phyloP scores from a whole-genome alignment of 2,888 invertebrate genomes.

The Crioceris asparagi region DNA sequence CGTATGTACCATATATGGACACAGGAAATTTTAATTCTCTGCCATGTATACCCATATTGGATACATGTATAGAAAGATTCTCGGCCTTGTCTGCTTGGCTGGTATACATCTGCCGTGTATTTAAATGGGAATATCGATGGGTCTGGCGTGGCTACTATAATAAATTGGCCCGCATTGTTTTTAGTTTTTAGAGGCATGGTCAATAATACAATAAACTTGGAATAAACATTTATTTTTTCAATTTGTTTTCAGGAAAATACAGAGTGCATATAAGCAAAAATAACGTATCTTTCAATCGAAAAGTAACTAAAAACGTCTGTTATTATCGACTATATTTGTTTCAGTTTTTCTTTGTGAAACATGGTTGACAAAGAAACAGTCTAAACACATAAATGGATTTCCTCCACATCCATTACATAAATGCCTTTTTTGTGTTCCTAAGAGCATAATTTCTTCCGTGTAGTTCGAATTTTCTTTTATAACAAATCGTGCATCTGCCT shows the following conservation, averaged over 20 bases:
- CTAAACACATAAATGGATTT: slow-evolving; percentile 1
- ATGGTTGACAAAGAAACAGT: slow-evolving; percentile 1
- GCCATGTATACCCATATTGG: slow-evolving; percentile 1
- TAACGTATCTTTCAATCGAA: neutral
- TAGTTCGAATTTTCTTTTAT: slow-evolving; percentile 1
- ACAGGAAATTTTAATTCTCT: neutral
- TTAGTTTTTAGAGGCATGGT: neutral
- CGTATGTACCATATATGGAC: no score
- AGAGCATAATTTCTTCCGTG: slow-evolving; percentile 1
- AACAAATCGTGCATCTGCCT: slow-evolving; percentile 1
- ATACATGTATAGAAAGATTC: neutral
- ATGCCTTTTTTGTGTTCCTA: slow-evolving; percentile 1
- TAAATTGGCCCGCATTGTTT: neutral
- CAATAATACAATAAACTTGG: slow-evolving; percentile 1
- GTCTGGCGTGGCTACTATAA: neutral
- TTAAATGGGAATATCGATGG: slow-evolving; percentile 1
- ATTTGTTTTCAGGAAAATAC: neutral
- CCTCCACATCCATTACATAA: slow-evolving; percentile 1
- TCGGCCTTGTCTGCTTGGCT: neutral
- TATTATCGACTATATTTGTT: neutral
- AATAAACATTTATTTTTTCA: neutral
- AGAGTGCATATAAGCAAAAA: slow-evolving; percentile 1
- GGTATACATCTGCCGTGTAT: neutral
- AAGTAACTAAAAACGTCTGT: neutral
- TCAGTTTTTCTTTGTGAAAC: neutral